These are phyloP conservation scores for Corvus hawaiiensis DNA, from an alignment of 2,113 vertebrate genomes.

Conservation along the genomic window DNA sequence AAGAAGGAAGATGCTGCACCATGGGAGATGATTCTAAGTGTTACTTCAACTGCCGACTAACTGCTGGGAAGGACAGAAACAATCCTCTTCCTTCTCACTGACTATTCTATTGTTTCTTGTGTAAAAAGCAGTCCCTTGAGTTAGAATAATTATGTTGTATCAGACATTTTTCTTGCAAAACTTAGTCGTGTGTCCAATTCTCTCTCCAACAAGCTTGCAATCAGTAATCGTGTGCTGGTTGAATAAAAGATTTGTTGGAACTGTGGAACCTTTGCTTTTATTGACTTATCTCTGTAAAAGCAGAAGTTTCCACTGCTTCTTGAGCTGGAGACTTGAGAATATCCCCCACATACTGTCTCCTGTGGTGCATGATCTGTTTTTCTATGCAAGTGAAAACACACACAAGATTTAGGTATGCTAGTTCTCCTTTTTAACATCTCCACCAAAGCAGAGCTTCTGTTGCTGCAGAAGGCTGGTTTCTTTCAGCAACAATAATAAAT, in stretches of 20 bases:
- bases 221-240: not conserved
- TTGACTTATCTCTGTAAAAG: not conserved
- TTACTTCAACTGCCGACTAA: not conserved
- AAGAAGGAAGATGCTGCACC: not conserved
- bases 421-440: not conserved
- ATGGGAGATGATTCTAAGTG: not conserved
- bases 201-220: not conserved
- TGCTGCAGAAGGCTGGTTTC: not conserved
- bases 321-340: not conserved
- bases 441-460: not conserved
- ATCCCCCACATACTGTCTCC: not conserved
- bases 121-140: not conserved
- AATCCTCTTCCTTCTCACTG: not conserved
- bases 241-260: not conserved
- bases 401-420: not conserved
- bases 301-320: not conserved
- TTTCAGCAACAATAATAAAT: not conserved
- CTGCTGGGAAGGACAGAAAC: not conserved
- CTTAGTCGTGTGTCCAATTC: not conserved
- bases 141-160: not conserved
- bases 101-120: not conserved
- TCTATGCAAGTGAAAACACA: not conserved
- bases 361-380: not conserved
- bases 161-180: not conserved
- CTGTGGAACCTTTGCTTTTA: not conserved